Base-by-base conservation (phyloP, 2,797 vertebrate genomes). In the Clarias laeviceps region DNA sequence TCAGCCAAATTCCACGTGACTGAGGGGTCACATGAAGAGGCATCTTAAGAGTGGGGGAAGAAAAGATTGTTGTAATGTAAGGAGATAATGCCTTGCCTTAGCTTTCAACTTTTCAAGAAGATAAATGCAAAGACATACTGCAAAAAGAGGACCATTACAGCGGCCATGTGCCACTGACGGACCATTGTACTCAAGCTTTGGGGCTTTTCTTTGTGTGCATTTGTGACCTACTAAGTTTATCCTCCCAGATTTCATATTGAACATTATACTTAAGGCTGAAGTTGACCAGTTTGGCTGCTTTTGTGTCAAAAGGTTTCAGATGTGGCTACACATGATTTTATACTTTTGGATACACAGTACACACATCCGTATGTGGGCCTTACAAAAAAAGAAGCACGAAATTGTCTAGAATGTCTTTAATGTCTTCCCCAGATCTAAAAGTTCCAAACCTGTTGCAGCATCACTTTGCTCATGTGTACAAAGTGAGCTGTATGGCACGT, bases 181-280 rank as follows among this genome's bases (percentile, higher is more conserved):
- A 50, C 37, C 9, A 80, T 80, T 64, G 59, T 80, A 40, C 34
- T 80, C 59, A 5, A 27, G 32, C 32, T n/a, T 37, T 40, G 34
- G 18, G 22, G 29, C 32, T 34, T 22, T 29, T 50, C 3, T n/a
- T 40, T 56, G 72, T 54, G 72, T 77, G 76, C 6, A 22, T 61
- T 4, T 61, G 77, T 65, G 78, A 80, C 78, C 78, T 80, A 80
- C 37, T 65, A 65, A 80, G 61, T 80, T 65, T 65, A 9, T 27
- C 15, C 17, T 64, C n/a, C n/a, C n/a, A 50, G 61, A 65, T 80
- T 54, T 29, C 62, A 50, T 50, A 29, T 80, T 50, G 45, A 37
- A 80, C 18, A 79, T 62, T 2, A n/a, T 62, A 34, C 20, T n/a
- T 20, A n/a, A 59, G n/a, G 15, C n/a, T n/a, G 40, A n/a, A 15